phyloP scores from a whole-genome alignment of 2,797 vertebrate genomes.

The Bucorvus abyssinicus region DNA sequence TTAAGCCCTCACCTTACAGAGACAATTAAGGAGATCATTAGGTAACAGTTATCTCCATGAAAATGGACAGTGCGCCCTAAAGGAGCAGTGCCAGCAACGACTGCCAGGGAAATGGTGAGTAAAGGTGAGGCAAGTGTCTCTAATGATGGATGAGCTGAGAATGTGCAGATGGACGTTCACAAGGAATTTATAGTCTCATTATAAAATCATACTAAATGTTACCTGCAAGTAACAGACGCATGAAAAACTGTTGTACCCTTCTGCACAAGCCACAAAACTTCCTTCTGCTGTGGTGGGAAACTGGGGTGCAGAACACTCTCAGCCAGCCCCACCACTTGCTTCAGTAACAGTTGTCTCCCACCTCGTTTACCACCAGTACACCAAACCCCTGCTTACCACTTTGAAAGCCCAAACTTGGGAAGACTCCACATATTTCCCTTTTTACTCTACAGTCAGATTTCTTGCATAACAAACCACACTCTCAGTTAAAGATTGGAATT shows the following conservation, averaged over 20 bases:
- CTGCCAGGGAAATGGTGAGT: neutral
- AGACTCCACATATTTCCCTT: neutral
- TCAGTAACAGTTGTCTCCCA: neutral
- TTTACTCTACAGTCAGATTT: neutral
- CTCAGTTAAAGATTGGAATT: conserved; percentile 45
- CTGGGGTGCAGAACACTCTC: neutral
- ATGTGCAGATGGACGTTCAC: neutral
- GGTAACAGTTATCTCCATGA: neutral
- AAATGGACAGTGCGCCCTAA: neutral
- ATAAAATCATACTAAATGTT: neutral
- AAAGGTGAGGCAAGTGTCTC: neutral
- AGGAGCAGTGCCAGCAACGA: neutral
- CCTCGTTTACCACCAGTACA: neutral
- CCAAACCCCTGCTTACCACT: neutral
- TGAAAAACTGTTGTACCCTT: neutral
- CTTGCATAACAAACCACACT: conserved; percentile 11
- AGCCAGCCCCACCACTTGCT: neutral
- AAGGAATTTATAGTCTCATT: neutral
- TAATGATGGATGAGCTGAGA: neutral
- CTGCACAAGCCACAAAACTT: neutral
- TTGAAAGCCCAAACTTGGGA: neutral
- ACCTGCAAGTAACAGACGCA: neutral
- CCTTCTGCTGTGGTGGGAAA: rapidly evolving
- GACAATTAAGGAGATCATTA: neutral
- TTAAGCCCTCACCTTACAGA: neutral